Evolutionary conservation across 1,140 invertebrate genomes (phyloP).

Genomic region (Drosophila kikkawai): DNA sequence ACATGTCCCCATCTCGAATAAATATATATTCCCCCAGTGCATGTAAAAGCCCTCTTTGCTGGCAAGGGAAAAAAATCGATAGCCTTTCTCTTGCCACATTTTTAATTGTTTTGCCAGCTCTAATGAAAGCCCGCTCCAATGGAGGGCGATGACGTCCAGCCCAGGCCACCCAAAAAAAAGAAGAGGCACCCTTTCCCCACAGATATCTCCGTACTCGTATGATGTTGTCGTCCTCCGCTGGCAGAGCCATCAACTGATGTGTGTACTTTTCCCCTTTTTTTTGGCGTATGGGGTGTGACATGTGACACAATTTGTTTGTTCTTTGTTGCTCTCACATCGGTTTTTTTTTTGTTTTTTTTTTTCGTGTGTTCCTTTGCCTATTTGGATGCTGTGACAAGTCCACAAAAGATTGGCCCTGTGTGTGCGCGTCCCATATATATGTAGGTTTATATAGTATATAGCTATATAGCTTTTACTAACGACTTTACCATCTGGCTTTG

Average conservation of each 20-base stretch:
- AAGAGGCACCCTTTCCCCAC: neutral
- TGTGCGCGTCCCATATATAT: neutral
- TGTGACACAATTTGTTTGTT: slow-evolving; percentile 63
- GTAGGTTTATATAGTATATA: slow-evolving; percentile 7
- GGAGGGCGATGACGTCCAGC: slow-evolving; percentile 46
- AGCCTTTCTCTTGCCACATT: slow-evolving; percentile 49
- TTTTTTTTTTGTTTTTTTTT: slow-evolving; percentile 9
- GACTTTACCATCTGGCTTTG: slow-evolving; percentile 35
- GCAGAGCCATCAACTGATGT: slow-evolving; percentile 53
- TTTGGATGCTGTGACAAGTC: slow-evolving; percentile 55
- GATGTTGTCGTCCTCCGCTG: slow-evolving; percentile 33
- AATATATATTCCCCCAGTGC: neutral
- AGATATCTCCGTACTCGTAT: slow-evolving; percentile 9
- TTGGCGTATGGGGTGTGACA: slow-evolving; percentile 55
- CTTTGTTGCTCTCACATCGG: slow-evolving; percentile 48
- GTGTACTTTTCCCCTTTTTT: slow-evolving; percentile 49
- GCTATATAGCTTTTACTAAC: slow-evolving; percentile 29
- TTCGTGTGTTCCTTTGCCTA: slow-evolving; percentile 43
- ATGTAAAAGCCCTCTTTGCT: slow-evolving; percentile 18
- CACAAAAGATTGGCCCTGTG: slow-evolving; percentile 29
- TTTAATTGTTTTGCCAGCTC: slow-evolving; percentile 53
- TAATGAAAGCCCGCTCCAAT: slow-evolving; percentile 54
- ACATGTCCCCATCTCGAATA: neutral
- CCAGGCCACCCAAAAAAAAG: slow-evolving; percentile 17
- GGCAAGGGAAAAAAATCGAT: slow-evolving; percentile 39